Evolutionary conservation across 2,113 vertebrate species (phyloP).

Genomic region (Atherinomorus stipes): DNA sequence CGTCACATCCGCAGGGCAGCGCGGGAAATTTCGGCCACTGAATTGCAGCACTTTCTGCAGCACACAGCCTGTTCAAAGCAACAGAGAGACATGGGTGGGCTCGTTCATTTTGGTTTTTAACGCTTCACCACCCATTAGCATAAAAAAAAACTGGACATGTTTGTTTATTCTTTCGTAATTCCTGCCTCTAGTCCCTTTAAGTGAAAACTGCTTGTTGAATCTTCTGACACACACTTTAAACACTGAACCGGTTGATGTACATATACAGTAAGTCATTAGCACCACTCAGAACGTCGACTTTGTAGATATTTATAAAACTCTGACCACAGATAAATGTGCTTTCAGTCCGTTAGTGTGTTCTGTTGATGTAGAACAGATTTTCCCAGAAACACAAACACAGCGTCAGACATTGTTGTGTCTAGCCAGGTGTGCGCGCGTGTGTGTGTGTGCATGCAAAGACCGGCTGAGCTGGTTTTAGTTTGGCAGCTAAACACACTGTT

Average conservation of each 20-base stretch:
- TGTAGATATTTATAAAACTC: neutral
- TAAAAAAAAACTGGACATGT: too few species aligned
- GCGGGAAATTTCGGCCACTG: too few species aligned
- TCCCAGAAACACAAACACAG: constrained; percentile 24
- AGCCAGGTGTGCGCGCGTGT: constrained; percentile 50
- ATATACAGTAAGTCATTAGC: constrained; percentile 19
- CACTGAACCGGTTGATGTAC: neutral
- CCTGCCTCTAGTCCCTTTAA: too few species aligned
- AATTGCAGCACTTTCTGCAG: too few species aligned
- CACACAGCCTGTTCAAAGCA: too few species aligned
- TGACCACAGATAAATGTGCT: constrained; percentile 4
- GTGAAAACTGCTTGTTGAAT: constrained; percentile 7
- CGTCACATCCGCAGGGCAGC: too few species aligned
- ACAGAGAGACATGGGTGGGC: too few species aligned
- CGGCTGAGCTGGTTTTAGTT: constrained; percentile 57
- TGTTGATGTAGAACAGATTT: constrained; percentile 43
- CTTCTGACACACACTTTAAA: constrained; percentile 2
- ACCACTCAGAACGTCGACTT: constrained; percentile 14
- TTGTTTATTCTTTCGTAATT: too few species aligned
- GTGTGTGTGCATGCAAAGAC: constrained; percentile 38
- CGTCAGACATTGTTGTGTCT: constrained; percentile 65
- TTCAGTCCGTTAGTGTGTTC: constrained; percentile 37
- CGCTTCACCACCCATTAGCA: too few species aligned
- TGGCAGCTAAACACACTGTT: constrained; percentile 56
- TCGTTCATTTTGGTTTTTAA: too few species aligned